Evolutionary conservation across 2,888 invertebrate species (phyloP).

Genomic region (Koerneria pararmatus): DNA sequence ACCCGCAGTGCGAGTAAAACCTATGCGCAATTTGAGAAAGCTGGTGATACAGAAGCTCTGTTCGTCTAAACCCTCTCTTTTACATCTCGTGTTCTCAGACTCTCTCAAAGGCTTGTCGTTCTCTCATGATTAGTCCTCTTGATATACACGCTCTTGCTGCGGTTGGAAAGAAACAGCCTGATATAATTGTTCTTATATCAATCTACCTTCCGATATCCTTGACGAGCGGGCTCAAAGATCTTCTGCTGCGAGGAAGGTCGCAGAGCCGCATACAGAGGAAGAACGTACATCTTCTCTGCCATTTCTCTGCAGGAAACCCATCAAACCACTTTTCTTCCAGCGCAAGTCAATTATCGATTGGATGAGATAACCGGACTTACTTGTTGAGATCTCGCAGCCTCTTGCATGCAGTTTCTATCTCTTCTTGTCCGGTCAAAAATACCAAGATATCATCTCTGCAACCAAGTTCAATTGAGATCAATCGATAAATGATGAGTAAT

Average conservation of each 20-base stretch:
- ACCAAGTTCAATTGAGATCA: not conserved
- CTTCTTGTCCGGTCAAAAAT: constrained; percentile 83
- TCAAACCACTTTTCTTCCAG: not conserved
- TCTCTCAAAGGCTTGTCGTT: too few relatives aligned
- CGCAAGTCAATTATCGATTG: not conserved
- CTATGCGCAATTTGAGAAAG: too few relatives aligned
- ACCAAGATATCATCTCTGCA: constrained; percentile 58
- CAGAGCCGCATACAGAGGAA: constrained; percentile 35
- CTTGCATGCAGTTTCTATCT: constrained; percentile 71
- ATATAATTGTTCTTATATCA: not conserved
- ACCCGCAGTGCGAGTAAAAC: too few relatives aligned
- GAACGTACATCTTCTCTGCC: constrained; percentile 25
- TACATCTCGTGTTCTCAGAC: too few relatives aligned
- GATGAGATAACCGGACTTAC: constrained; percentile 15
- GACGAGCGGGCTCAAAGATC: constrained; percentile 26
- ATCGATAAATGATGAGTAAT: constrained; percentile 15
- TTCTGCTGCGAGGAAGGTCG: constrained; percentile 26
- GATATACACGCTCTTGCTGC: constrained; percentile 2
- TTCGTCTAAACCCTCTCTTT: too few relatives aligned
- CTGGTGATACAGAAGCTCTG: too few relatives aligned
- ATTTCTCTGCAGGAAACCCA: constrained; percentile 11
- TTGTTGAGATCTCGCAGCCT: constrained; percentile 59
- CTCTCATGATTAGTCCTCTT: too few relatives aligned
- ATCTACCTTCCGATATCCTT: constrained; percentile 24
- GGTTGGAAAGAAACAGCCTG: too few relatives aligned